Base-by-base conservation (phyloP, 2,113 vertebrate genomes). In the Uria aalge region DNA sequence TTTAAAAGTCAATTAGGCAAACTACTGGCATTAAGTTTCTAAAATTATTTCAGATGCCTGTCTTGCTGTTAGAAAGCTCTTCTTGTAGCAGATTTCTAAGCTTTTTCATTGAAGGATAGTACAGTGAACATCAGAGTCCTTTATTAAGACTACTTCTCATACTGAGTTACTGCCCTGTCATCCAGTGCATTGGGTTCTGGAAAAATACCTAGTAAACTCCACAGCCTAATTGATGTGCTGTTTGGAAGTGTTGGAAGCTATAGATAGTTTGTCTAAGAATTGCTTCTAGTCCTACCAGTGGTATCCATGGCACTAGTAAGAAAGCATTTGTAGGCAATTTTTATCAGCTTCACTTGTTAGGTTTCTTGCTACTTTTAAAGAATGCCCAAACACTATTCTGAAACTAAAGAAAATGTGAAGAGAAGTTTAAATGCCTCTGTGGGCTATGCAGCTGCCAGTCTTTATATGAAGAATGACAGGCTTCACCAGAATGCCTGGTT, bases 391-490 rank as follows among this genome's bases (percentile, higher is more conserved):
- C 32, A 32, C 69, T 69, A 6, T 86, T 92, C 86, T 92, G 80
- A 59, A 93, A 90, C 66, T 72, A 94, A 96, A 94, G 92, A 89
- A 96, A 93, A 96, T 93, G 85, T 74, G 57, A 73, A 72, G 96
- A 64, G 94, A 93, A 85, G 93, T 91, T 89, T 84, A 91, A 95
- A 90, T 94, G 87, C 92, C 90, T 96, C 85, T 92, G 69, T 93
- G 85, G 89, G 90, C 92, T 95, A 78, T 90, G 92, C 77, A 96
- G 66, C 91, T 96, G 94, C 84, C 90, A 90, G 71, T 95, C 90
- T 75, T 90, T 76, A 63, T 90, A 94, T 95, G 74, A 96, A 96
- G 90, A 96, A 91, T 91, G 96, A 96, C 96, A 96, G 89, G 73
- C 95, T 96, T 96, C 90, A 96, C 81, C 69, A 95, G 92, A 93